Evolutionary conservation across 2,888 invertebrate genomes (phyloP).

Genomic region (Cryptosula pallasiana): DNA sequence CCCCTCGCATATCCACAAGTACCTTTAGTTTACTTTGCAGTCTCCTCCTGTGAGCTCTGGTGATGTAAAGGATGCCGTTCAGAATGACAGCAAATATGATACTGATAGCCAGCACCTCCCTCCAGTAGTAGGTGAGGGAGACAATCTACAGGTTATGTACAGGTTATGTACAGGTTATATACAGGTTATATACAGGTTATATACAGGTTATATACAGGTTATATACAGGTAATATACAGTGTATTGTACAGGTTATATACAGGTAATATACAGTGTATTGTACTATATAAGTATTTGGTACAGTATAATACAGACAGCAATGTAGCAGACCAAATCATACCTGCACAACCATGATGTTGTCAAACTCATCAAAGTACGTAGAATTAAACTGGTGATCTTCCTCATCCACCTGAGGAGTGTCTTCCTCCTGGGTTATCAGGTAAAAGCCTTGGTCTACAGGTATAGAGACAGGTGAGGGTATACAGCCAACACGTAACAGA

Average conservation of each 20-base stretch:
- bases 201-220: too few relatives aligned
- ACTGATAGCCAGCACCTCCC: conserved; percentile 72
- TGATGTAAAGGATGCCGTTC: not conserved
- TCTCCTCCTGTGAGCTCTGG: not conserved
- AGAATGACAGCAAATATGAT: conserved; percentile 65
- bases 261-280: too few relatives aligned
- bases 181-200: too few relatives aligned
- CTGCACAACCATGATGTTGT: not conserved
- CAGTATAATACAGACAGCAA: too few relatives aligned
- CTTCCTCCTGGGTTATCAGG: not conserved
- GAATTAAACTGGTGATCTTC: not conserved
- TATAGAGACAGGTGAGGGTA: too few relatives aligned
- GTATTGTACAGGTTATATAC: too few relatives aligned
- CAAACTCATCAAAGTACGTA: not conserved
- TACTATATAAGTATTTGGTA: too few relatives aligned
- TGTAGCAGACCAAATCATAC: not conserved
- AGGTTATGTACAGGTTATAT: too few relatives aligned
- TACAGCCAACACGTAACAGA: not conserved
- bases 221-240: too few relatives aligned
- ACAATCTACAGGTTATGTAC: conserved; percentile 12
- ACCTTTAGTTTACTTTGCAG: not conserved
- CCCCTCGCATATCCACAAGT: too few relatives aligned
- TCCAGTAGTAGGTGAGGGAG: conserved; percentile 57
- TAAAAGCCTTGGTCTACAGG: conserved; percentile 12
- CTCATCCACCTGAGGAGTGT: not conserved